Percentiles rank a stretch among this genome's conserved stretches.
phyloP scores from a whole-genome alignment of 2,113 vertebrate species.

The Rhombomys opimus region DNA sequence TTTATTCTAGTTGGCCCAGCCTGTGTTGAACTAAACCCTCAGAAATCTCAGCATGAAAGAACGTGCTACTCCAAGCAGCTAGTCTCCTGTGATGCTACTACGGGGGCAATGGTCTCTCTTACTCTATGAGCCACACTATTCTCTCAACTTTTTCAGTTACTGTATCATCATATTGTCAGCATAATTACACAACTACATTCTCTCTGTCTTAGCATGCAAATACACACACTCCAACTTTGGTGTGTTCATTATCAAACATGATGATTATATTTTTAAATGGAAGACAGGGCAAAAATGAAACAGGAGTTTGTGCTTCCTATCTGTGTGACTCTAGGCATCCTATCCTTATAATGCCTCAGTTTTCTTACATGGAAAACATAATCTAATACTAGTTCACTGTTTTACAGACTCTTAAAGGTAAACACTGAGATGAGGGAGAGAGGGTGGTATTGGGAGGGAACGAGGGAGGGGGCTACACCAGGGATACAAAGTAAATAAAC shows the following conservation, averaged over 20 bases:
- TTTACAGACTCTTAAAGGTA: not conserved
- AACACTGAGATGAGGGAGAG: not conserved
- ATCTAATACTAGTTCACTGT: not conserved
- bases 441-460: no score
- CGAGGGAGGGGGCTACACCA: no score
- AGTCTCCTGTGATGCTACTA: not conserved
- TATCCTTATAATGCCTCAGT: not conserved
- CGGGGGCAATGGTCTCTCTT: not conserved
- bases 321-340: not conserved
- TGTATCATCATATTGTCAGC: not conserved
- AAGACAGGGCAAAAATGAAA: not conserved
- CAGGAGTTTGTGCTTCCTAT: not conserved
- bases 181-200: not conserved
- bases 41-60: not conserved
- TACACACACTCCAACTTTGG: not conserved
- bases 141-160: not conserved
- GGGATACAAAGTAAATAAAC: no score
- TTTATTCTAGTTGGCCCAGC: not conserved
- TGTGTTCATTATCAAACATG: not conserved
- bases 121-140: not conserved
- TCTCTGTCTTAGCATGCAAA: not conserved
- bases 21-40: not conserved
- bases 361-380: not conserved
- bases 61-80: not conserved
- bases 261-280: slow-evolving; percentile 16